Percentiles rank a stretch among this genome's conserved stretches.
Conservation (phyloP, 53 echinoderm and acorn worm genomes). For the Echinarachnius parma region DNA sequence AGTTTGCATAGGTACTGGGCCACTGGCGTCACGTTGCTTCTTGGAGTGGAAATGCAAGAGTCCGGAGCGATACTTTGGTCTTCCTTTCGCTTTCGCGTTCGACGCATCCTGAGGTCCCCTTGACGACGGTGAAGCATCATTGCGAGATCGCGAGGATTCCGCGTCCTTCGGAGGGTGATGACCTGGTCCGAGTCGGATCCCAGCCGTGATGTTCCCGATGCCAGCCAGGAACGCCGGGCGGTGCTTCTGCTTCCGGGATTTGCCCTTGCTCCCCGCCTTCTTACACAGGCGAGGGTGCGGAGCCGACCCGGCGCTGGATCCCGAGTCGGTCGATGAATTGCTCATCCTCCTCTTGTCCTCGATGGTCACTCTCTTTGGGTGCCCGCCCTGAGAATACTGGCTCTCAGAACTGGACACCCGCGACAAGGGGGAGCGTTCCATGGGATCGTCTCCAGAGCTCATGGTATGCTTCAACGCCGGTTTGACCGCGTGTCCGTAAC, state of each 20-base stretch:
- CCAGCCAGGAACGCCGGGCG: constrained; percentile 70
- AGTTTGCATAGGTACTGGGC: constrained; percentile 45
- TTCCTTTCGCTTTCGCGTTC: constrained; percentile 22
- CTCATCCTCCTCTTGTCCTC: constrained; percentile 52
- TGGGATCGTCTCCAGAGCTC: constrained; percentile 58
- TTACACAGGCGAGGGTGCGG: constrained; percentile 56
- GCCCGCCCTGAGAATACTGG: constrained; percentile 44
- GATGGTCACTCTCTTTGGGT: constrained; percentile 64
- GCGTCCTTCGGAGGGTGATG: constrained; percentile 19
- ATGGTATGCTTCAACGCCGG: constrained; percentile 54
- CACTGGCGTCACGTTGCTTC: constrained; percentile 30
- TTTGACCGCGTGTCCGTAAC: constrained; percentile 40
- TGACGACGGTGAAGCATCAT: constrained; percentile 10
- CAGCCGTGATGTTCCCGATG: constrained; percentile 70
- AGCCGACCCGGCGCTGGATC: constrained; percentile 24
- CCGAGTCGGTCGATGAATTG: constrained; percentile 76
- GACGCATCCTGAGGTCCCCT: neutral
- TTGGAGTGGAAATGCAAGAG: constrained; percentile 31
- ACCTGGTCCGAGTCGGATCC: constrained; percentile 48
- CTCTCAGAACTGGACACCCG: constrained; percentile 63
- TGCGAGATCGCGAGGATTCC: constrained; percentile 10
- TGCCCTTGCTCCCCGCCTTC: constrained; percentile 59
- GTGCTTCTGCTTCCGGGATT: constrained; percentile 65
- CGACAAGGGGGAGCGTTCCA: constrained; percentile 35
- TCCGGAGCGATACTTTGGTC: neutral